phyloP scores from a whole-genome alignment of 2,113 vertebrate species.

The Uropsilus gracilis region DNA sequence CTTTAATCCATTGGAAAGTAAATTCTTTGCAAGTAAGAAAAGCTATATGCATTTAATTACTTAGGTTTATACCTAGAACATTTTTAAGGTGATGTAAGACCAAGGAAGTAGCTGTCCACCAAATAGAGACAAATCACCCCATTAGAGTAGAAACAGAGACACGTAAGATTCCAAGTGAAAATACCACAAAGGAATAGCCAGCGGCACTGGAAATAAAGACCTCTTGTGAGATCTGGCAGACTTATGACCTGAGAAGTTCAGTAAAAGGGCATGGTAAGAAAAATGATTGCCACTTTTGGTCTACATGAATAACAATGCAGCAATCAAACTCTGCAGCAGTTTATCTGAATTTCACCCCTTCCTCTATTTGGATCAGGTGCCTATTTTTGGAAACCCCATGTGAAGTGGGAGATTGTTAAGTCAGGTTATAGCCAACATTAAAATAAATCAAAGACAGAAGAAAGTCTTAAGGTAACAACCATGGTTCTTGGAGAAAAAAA shows the following conservation, averaged over 20 bases:
- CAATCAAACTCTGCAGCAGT: neutral
- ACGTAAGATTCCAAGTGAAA: neutral
- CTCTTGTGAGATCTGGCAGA: neutral
- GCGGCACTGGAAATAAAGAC: neutral
- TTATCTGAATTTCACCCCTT: neutral
- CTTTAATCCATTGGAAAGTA: slow-evolving; percentile 42
- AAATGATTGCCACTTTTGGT: neutral
- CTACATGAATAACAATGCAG: neutral
- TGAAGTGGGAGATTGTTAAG: neutral
- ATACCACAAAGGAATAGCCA: neutral
- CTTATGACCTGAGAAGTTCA: neutral
- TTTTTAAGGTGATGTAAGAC: slow-evolving; percentile 9
- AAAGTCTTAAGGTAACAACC: neutral
- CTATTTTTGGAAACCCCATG: neutral
- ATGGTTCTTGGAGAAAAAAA: neutral
- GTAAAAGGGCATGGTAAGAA: neutral
- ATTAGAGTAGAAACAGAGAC: neutral
- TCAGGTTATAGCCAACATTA: neutral
- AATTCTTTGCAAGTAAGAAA: slow-evolving; percentile 54
- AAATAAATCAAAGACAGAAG: neutral
- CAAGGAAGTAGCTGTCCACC: neutral
- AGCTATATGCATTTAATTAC: slow-evolving; percentile 45
- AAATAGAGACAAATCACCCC: neutral
- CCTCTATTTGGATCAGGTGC: neutral
- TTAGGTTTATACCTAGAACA: neutral